Conservation (phyloP, 2,888 invertebrate genomes). For the Pycnomerus fuliginosus region DNA sequence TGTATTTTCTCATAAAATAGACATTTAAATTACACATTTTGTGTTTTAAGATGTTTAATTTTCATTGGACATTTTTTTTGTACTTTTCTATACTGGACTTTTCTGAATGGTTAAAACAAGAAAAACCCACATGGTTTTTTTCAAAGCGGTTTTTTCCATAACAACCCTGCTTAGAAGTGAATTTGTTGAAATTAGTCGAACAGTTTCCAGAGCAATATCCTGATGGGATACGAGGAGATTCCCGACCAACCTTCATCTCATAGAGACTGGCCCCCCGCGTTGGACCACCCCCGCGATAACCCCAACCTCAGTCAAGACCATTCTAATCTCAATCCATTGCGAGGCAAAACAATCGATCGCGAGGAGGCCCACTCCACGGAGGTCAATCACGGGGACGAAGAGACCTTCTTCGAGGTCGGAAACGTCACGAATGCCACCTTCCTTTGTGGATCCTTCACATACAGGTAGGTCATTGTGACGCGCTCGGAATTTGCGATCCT, state of each 20-base stretch:
- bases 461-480: not conserved
- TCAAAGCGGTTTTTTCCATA: too few species aligned
- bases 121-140: too few species aligned
- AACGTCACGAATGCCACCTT: slow-evolving; percentile 54
- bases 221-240: slow-evolving; percentile 12
- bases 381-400: slow-evolving; percentile 35
- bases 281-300: slow-evolving; percentile 29
- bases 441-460: slow-evolving; percentile 57
- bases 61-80: too few species aligned
- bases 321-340: slow-evolving; percentile 32
- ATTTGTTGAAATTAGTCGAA: not conserved
- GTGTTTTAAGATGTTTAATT: too few species aligned
- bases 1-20: too few species aligned
- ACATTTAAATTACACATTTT: too few species aligned
- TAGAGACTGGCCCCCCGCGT: slow-evolving; percentile 29
- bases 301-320: slow-evolving; percentile 23
- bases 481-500: too few species aligned
- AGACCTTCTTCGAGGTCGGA: slow-evolving; percentile 54
- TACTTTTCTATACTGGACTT: too few species aligned
- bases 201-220: not conserved
- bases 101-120: too few species aligned
- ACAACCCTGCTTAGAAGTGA: too few species aligned
- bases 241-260: slow-evolving; percentile 21
- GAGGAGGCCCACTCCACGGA: slow-evolving; percentile 28
- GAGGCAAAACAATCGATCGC: slow-evolving; percentile 35